Conservation (phyloP, 2,888 invertebrate genomes). For the Amiota communis region DNA sequence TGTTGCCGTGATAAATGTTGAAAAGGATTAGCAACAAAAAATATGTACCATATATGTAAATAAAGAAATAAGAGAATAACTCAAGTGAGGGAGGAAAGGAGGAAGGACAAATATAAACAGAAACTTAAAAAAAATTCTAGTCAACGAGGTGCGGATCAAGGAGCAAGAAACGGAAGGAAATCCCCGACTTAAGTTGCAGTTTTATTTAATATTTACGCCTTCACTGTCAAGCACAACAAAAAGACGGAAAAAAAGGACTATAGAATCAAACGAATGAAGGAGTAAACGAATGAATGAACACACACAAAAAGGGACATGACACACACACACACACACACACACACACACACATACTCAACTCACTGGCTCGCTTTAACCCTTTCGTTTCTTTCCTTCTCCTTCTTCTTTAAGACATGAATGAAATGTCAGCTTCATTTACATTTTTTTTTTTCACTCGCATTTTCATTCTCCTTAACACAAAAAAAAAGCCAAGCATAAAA, state of each 20-base stretch:
- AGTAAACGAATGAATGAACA: too few relatives aligned
- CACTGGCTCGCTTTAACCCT: constrained; percentile 16
- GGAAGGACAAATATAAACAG: constrained; percentile 27
- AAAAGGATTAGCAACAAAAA: constrained; percentile 31
- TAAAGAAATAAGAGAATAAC: background rate
- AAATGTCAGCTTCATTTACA: constrained; percentile 33
- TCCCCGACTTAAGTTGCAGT: constrained; percentile 18
- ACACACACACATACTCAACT: too few relatives aligned
- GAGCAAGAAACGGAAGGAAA: background rate
- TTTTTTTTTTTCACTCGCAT: constrained; percentile 15
- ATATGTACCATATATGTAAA: background rate
- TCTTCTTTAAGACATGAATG: constrained; percentile 3
- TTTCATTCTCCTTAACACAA: background rate
- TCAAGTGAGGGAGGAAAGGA: background rate
- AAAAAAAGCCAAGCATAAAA: constrained; percentile 40
- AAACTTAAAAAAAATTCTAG: constrained; percentile 37
- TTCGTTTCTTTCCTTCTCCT: background rate
- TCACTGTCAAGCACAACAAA: constrained; percentile 23
- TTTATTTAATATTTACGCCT: constrained; percentile 35
- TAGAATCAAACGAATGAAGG: background rate
- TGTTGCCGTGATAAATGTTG: constrained; percentile 36
- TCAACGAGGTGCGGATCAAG: background rate
- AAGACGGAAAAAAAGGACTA: background rate
- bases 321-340: too few relatives aligned
- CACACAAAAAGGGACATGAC: too few relatives aligned